Base-by-base conservation (phyloP, 2,888 invertebrate species). In the Lepidonotus clava region DNA sequence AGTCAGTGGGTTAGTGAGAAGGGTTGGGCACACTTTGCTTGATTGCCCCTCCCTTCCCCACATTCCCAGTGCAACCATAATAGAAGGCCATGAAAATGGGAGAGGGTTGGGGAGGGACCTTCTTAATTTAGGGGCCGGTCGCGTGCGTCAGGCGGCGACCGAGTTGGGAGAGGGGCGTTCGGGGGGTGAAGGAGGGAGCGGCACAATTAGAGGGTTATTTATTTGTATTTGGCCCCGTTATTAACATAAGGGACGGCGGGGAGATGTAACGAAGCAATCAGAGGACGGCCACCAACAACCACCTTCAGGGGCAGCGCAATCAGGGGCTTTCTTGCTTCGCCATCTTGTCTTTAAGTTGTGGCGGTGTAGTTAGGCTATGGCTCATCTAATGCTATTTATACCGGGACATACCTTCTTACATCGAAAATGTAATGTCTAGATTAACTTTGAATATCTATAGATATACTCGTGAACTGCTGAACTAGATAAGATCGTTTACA, bases 251-350 rank as follows among this genome's bases (percentile, higher is more conserved):
- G 76, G 24, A 38, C 38, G 76, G 40, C 76, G 5, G 38, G 24
- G 32, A 36, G 40, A 76, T 36, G 76, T 76, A 76, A 76, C 76
- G 76, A 76, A 76, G 76, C 76, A 76, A 76, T 76, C 76, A 76
- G 76, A 34, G 1, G 38, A n/a, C 40, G 76, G 76, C 36, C 36
- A 28, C 38, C 40, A 38, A 24, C 61, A 61, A 32, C 28, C 11
- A 61, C 28, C 61, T 46, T 6, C 46, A 24, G 61, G 18, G 46
- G 46, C 46, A 46, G 46, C 8, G 6, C 46, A 46, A 18, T 46
- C 8, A 11, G 46, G 6, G 46, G 46, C 46, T 46, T 18, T 46
- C n/a, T n/a, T n/a, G n/a, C n/a, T n/a, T n/a, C n/a, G n/a, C n/a
- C n/a, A n/a, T n/a, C n/a, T n/a, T n/a, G n/a, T n/a, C n/a, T n/a